phyloP scores from a whole-genome alignment of 2,797 vertebrate genomes.

The Pantherophis vulpinus region DNA sequence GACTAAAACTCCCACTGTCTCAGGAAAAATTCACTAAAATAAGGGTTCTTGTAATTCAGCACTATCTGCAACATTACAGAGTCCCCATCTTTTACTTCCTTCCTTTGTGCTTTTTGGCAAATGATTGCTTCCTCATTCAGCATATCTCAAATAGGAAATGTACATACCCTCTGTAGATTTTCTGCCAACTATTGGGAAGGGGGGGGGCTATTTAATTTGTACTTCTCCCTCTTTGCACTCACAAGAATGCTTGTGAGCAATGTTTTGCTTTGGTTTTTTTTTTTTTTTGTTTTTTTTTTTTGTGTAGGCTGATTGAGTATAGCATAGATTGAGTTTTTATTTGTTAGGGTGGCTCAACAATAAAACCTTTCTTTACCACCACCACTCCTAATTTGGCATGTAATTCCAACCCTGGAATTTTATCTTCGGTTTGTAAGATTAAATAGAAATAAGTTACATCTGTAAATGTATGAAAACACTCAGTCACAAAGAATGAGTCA shows the following conservation, averaged over 20 bases:
- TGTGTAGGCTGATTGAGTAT: background rate
- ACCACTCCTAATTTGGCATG: background rate
- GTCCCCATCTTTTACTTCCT: background rate
- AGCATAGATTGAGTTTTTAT: background rate
- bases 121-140: background rate
- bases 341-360: background rate
- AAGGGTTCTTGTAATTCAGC: background rate
- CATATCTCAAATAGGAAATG: background rate
- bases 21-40: background rate
- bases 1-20: background rate
- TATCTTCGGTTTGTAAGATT: background rate
- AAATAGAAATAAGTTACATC: background rate
- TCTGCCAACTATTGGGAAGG: background rate
- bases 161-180: background rate
- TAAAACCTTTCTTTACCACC: background rate
- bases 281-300: too few relatives aligned
- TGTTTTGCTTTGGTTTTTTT: background rate
- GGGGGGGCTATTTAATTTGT: background rate
- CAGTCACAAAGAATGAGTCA: background rate
- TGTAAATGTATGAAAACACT: background rate
- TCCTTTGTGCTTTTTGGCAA: background rate
- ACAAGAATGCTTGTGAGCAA: background rate
- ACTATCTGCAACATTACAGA: background rate
- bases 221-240: background rate
- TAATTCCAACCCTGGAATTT: background rate